Percentiles rank a stretch among this genome's conserved stretches.
Conservation (phyloP, 2,888 invertebrate species). For the Hydraecia micacea region DNA sequence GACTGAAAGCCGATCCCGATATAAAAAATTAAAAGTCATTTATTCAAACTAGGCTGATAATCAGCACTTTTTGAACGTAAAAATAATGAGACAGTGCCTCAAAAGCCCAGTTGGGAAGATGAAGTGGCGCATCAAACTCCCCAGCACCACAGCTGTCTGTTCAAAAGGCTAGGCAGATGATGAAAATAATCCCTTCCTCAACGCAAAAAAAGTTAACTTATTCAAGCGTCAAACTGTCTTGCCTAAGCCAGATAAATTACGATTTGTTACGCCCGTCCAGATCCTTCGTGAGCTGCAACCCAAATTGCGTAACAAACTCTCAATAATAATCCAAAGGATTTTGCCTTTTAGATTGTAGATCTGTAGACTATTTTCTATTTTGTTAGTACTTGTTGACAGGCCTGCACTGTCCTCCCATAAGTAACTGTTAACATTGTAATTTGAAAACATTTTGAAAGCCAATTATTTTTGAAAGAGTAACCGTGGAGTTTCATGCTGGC, state of each 20-base stretch:
- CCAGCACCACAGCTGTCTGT: not conserved
- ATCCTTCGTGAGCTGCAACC: not conserved
- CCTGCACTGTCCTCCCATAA: no score
- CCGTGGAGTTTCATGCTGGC: not conserved
- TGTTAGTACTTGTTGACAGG: no score
- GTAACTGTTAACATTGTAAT: not conserved
- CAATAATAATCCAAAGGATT: not conserved
- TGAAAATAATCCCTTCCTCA: not conserved
- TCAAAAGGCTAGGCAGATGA: not conserved
- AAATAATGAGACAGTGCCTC: not conserved
- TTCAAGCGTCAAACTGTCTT: not conserved
- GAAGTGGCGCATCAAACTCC: not conserved
- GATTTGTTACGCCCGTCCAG: not conserved
- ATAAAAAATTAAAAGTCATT: not conserved
- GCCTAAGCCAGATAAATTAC: not conserved
- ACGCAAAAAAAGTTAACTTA: not conserved
- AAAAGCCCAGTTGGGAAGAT: not conserved
- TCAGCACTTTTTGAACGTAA: not conserved
- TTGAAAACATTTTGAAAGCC: not conserved
- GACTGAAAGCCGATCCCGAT: not conserved
- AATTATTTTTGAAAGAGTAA: not conserved
- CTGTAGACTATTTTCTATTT: no score
- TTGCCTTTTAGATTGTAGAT: not conserved
- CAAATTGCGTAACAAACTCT: not conserved
- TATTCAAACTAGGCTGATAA: no score